Base-by-base conservation (phyloP, 1,140 invertebrate species). In the Leptinotarsa undecemlineata region DNA sequence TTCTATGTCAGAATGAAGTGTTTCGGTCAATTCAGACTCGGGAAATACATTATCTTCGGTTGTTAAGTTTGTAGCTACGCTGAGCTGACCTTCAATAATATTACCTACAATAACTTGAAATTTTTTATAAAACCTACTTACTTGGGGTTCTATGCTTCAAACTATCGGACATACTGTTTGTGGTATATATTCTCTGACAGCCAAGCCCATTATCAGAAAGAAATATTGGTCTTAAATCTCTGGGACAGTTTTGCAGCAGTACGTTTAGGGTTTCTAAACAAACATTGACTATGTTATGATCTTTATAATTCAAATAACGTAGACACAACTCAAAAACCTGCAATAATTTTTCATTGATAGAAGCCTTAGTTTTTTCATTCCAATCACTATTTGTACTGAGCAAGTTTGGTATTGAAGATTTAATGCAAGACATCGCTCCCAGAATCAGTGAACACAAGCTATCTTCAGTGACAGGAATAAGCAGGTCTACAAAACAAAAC, bases 241-340 rank as follows among this genome's bases (percentile, higher is more conserved):
- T 86, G 20, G 89, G 89, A 13, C 91, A 89, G 74, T 89, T 88
- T 68, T 90, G 90, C 1, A 97, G 83, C 4, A 96, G 81, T 74
- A 93, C 90, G 67, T 90, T 90, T 15, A 96, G 86, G 33, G 93
- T 92, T 86, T 97, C 95, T 77, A 97, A 86, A 20, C 93, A 88
- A 8, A 93, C 89, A 76, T 94, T 95, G 69, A 95, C 89, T n/a
- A 95, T 88, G 86, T 96, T 96, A 83, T 96, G 94, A 84, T 96
- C 93, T 3, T 85, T 85, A 81, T 91, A 90, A 21, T 84, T 86
- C 70, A 90, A 87, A 83, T 92, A 93, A 81, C 92, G 87, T 20
- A 97, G 81, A 81, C 93, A 92, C n/a, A 95, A 84, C 84, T 96
- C 92, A 84, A 95, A 96, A 19, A 96, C 87, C 91, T 82, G 81